Base-by-base conservation (phyloP, 2,888 invertebrate species). In the Xestoiulus laeticollis region DNA sequence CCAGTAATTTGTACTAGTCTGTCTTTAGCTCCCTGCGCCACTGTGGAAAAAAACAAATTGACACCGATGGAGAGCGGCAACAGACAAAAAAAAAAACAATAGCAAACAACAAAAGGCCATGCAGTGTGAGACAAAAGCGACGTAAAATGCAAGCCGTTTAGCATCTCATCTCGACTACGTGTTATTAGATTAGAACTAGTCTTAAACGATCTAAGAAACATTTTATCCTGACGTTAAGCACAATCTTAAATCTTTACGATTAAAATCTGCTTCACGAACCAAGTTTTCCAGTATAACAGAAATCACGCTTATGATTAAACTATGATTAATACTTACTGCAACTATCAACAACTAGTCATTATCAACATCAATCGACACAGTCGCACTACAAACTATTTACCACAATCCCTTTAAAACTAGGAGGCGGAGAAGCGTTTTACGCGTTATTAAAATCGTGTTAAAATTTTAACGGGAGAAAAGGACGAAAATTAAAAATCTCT, bases 1-100 rank as follows among this genome's bases (percentile, higher is more conserved):
- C 98, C 98, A 89, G 98, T 98, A 91, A 98, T 98, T 93, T 98
- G 98, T 91, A 98, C 97, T 90, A 98, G 94, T 91, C 98, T 94
- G 93, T 98, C 98, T 93, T 97, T 97, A 89, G 97, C 97, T 90
- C 98, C 98, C 90, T 97, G 96, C 92, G 95, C 97, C 90, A 98
- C 98, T 98, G 94, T 89, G 78, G n/a, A n/a, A n/a, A 78, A 78
- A 94, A 53, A 86, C 86, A 86, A 53, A 86, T 33, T 12, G 32
- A 86, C 30, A 30, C 10, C 78, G 14, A 78, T 78, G 26, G 78
- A 78, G 78, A 78, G 78, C 78, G 14, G 30, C 78, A 30, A 12
- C 30, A 26, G 10, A 78, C 78, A 78, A 30, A 44, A 44, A n/a
- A n/a, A n/a, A n/a, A n/a, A 22, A 59, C 22, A 59, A 19, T 10